Percentiles rank a stretch among this genome's conserved stretches.
phyloP scores from a whole-genome alignment of 1,140 invertebrate genomes.

The Penaeus vannamei region DNA sequence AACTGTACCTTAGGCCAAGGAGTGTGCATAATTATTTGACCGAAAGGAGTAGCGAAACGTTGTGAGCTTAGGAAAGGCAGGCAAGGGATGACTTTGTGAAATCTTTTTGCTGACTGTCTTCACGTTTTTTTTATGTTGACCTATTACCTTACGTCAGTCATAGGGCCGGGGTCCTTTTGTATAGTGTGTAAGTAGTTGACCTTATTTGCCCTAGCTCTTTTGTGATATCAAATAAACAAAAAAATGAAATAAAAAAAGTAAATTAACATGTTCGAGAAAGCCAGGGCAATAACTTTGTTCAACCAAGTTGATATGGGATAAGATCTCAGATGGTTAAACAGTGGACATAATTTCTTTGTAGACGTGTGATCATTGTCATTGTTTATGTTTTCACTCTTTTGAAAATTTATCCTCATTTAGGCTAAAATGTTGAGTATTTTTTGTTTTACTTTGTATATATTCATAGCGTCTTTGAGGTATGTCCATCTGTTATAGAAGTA shows the following conservation, averaged over 20 bases:
- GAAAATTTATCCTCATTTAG: background rate
- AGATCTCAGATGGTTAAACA: constrained; percentile 50
- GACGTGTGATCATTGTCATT: constrained; percentile 15
- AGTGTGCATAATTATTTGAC: constrained; percentile 50
- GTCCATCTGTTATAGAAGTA: constrained; percentile 42
- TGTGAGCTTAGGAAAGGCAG: background rate
- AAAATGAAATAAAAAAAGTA: background rate
- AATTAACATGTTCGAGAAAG: constrained; percentile 25
- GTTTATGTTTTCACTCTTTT: background rate
- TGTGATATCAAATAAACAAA: constrained; percentile 18
- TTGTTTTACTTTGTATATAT: constrained; percentile 5
- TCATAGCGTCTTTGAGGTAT: constrained; percentile 36
- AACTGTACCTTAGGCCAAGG: constrained; percentile 49
- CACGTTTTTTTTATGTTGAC: background rate
- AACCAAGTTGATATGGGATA: constrained; percentile 56
- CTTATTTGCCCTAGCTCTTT: constrained; percentile 31
- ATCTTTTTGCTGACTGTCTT: background rate
- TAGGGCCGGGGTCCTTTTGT: constrained; percentile 49
- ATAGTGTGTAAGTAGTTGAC: constrained; percentile 59
- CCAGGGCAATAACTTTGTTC: constrained; percentile 34
- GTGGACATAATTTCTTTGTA: constrained; percentile 48
- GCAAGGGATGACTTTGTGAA: background rate
- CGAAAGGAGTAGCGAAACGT: background rate
- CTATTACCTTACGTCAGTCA: constrained; percentile 18
- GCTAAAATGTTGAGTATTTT: constrained; percentile 13